Percentiles rank a stretch among this genome's conserved stretches.
These are phyloP conservation scores for Rhodinocichla rosea DNA, from an alignment of 2,113 vertebrate genomes.

Conservation along the genomic window DNA sequence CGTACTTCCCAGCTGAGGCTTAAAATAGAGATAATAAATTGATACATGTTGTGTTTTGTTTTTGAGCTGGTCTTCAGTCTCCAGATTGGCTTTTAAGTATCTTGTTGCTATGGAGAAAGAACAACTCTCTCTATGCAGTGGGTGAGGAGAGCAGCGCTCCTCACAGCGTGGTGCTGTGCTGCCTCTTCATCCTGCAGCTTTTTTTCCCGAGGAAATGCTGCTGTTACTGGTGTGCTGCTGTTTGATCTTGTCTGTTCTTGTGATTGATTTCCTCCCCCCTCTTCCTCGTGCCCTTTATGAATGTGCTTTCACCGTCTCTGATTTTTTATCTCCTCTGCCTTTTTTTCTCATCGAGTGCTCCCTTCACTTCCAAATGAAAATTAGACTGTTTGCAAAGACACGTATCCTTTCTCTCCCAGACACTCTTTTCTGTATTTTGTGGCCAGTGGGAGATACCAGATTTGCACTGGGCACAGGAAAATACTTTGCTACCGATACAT, in stretches of 20 bases:
- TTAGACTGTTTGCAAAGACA: not conserved
- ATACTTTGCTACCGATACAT: not conserved
- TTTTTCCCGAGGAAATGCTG: not conserved
- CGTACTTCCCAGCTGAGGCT: constrained; percentile 23
- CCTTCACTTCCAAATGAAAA: constrained; percentile 7
- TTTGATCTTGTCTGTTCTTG: constrained; percentile 16
- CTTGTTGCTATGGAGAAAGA: constrained; percentile 61
- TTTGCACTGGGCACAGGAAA: not conserved
- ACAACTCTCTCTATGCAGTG: constrained; percentile 17
- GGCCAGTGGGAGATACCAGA: not conserved
- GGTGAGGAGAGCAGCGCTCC: not conserved
- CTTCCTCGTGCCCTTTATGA: not conserved
- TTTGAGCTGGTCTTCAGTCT: constrained; percentile 21
- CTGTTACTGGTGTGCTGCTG: not conserved
- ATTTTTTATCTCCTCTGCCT: not conserved
- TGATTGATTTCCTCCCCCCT: not conserved
- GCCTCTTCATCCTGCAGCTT: constrained; percentile 2
- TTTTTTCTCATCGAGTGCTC: not conserved
- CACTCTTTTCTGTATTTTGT: not conserved
- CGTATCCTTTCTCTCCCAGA: not conserved
- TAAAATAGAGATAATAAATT: constrained; percentile 55
- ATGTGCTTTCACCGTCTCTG: not conserved
- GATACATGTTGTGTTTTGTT: constrained; percentile 33
- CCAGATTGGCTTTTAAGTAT: constrained; percentile 38
- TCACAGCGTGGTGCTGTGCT: not conserved